A percentile compares a stretch with the other conserved stretches of the same genome.
These are phyloP conservation scores for Apotomis turbidana DNA, from an alignment of 2,888 invertebrate species.

Conservation along the genomic window DNA sequence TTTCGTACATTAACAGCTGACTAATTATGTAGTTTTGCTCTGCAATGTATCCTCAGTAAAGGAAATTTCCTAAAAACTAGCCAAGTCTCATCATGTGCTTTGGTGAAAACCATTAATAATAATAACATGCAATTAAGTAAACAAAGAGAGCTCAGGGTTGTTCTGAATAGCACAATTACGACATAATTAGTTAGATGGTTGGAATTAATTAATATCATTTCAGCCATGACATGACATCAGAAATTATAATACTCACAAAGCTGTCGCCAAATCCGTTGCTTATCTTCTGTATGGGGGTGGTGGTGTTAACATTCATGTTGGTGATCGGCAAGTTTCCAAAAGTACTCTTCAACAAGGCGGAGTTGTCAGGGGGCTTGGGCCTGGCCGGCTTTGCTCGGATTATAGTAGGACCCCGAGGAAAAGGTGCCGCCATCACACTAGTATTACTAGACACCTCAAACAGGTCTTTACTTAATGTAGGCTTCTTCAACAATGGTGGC, in stretches of 20 bases:
- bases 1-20: no score
- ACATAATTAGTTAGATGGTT: constrained; percentile 37
- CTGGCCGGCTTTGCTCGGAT: constrained; percentile 87
- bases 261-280: constrained; percentile 65
- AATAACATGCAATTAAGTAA: constrained; percentile 21
- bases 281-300: constrained; percentile 74
- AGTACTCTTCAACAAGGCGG: constrained; percentile 71
- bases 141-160: constrained; percentile 38
- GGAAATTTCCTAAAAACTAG: neutral
- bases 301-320: constrained; percentile 74
- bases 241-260: constrained; percentile 65
- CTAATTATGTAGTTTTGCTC: no score
- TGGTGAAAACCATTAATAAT: constrained; percentile 3
- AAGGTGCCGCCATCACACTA: constrained; percentile 70
- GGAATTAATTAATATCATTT: constrained; percentile 36
- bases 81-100: neutral
- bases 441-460: constrained; percentile 85
- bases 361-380: constrained; percentile 81
- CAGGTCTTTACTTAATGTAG: constrained; percentile 85
- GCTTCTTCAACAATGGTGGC: constrained; percentile 75
- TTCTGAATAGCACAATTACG: constrained; percentile 35
- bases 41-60: no score
- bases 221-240: constrained; percentile 28
- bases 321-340: constrained; percentile 65
- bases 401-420: constrained; percentile 88